A percentile compares a stretch with the other conserved stretches of the same genome.
phyloP scores from a whole-genome alignment of 2,888 invertebrate genomes.

The Eutolmus rufibarbis region DNA sequence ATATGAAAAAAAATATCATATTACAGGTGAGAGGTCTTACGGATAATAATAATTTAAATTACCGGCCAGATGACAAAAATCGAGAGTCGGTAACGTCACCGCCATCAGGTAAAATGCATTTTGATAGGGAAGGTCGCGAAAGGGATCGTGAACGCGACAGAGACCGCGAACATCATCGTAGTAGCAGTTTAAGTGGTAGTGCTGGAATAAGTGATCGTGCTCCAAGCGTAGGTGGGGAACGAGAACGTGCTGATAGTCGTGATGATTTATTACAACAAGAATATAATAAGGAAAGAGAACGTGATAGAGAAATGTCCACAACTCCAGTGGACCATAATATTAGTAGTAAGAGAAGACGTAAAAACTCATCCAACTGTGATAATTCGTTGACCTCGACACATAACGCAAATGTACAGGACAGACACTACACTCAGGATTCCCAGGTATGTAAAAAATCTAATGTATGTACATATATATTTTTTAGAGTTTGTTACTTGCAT shows the following conservation, averaged over 20 bases:
- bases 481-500: no score
- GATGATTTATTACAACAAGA: slow-evolving; percentile 62
- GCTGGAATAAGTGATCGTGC: slow-evolving; percentile 57
- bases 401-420: slow-evolving; percentile 66
- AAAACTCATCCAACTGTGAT: slow-evolving; percentile 71
- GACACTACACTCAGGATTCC: slow-evolving; percentile 71
- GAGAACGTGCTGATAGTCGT: slow-evolving; percentile 59
- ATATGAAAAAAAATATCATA: background rate
- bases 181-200: slow-evolving; percentile 45
- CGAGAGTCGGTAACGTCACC: slow-evolving; percentile 61
- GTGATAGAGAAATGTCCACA: slow-evolving; percentile 67
- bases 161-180: slow-evolving; percentile 53
- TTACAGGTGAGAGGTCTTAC: slow-evolving; percentile 77
- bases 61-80: slow-evolving; percentile 62
- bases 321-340: slow-evolving; percentile 63
- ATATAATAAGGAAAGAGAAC: slow-evolving; percentile 64
- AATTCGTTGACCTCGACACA: slow-evolving; percentile 69
- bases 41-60: slow-evolving; percentile 75
- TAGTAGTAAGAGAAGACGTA: slow-evolving; percentile 67
- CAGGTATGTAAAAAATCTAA: slow-evolving; percentile 64
- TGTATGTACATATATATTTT: no score
- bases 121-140: slow-evolving; percentile 50
- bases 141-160: slow-evolving; percentile 52
- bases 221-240: slow-evolving; percentile 60
- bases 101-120: slow-evolving; percentile 56